Evolutionary conservation across 2,888 invertebrate genomes (phyloP).

Genomic region (Diarsia brunnea): DNA sequence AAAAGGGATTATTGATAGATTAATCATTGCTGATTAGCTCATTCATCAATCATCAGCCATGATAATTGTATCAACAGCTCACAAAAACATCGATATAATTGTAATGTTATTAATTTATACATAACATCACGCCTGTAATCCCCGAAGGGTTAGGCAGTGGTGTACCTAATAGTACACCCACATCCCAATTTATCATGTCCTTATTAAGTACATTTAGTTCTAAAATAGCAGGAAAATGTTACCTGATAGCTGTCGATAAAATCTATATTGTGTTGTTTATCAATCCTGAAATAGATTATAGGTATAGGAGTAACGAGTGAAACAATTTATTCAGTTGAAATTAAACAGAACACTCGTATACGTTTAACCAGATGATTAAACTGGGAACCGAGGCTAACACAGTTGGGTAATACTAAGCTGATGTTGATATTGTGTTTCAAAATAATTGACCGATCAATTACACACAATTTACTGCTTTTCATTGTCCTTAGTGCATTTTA

Average conservation of each 20-base stretch:
- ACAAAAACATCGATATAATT: constrained; percentile 11
- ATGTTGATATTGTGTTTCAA: constrained; percentile 20
- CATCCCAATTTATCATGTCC: constrained; percentile 14
- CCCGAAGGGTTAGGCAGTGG: no score
- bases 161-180: no score
- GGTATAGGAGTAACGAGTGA: not conserved
- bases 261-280: constrained; percentile 24
- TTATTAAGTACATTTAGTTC: constrained; percentile 6
- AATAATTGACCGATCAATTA: constrained; percentile 12
- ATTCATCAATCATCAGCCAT: constrained; percentile 19
- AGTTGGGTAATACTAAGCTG: not conserved
- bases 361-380: constrained; percentile 4
- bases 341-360: constrained; percentile 44
- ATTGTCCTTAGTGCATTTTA: constrained; percentile 21
- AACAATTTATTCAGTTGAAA: constrained; percentile 39
- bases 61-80: constrained; percentile 18
- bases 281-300: constrained; percentile 30
- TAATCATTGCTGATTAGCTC: constrained; percentile 13
- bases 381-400: constrained; percentile 11
- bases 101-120: constrained; percentile 27
- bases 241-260: constrained; percentile 29
- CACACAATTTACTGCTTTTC: constrained; percentile 29
- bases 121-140: no score
- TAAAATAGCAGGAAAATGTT: constrained; percentile 32
- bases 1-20: constrained; percentile 20